Conservation (phyloP, 2,113 vertebrate species). For the Redunca redunca region DNA sequence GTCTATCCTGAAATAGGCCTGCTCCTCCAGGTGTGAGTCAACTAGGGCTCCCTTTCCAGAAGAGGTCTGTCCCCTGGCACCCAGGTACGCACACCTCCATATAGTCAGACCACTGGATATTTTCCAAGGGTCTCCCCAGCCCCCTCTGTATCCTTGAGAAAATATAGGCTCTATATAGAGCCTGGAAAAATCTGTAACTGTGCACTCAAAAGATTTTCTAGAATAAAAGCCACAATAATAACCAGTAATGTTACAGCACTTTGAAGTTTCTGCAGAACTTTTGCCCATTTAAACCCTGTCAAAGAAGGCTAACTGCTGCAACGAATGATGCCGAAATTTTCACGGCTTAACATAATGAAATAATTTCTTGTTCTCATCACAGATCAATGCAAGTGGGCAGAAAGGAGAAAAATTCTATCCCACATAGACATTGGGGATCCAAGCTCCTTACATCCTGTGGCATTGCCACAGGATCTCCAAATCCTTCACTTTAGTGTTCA, state of each 20-base stretch:
- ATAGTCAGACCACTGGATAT: neutral
- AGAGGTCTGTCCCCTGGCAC: neutral
- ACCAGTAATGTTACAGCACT: neutral
- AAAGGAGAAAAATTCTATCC: neutral
- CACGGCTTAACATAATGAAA: slow-evolving; percentile 22
- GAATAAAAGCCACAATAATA: slow-evolving; percentile 58
- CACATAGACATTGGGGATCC: neutral
- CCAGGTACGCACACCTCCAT: neutral
- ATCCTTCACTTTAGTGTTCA: neutral
- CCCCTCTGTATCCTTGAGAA: neutral
- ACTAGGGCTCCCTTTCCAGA: neutral
- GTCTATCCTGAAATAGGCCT: neutral
- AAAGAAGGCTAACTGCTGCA: slow-evolving; percentile 11
- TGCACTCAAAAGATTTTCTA: slow-evolving; percentile 20
- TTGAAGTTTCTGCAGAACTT: slow-evolving; percentile 46
- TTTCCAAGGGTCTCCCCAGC: neutral
- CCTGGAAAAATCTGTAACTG: neutral
- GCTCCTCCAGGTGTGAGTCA: neutral
- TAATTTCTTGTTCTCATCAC: slow-evolving; percentile 26
- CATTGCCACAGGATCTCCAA: neutral
- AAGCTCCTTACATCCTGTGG: neutral
- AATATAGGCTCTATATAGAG: neutral
- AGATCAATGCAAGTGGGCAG: neutral
- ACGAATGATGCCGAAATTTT: slow-evolving; percentile 19
- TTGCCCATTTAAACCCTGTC: slow-evolving; percentile 45